Evolutionary conservation across 1,140 invertebrate genomes (phyloP).

Genomic region (Panagrolaimus sp.): DNA sequence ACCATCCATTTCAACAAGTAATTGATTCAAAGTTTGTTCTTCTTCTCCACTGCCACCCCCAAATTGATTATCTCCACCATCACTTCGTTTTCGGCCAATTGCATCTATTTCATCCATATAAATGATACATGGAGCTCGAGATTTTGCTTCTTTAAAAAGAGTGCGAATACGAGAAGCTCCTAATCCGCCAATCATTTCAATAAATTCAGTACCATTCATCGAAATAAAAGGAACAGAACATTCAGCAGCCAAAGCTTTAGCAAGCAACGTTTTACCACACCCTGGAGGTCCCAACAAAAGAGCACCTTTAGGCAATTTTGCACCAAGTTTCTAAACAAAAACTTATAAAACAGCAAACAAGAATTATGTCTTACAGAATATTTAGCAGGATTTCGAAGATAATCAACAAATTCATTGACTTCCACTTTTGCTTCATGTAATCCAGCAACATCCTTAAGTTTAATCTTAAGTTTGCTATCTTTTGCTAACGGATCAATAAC

Average conservation of each 20-base stretch:
- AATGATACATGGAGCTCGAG: slow-evolving; percentile 89
- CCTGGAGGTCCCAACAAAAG: slow-evolving; percentile 76
- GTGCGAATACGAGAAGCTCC: slow-evolving; percentile 84
- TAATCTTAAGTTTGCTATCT: slow-evolving; percentile 72
- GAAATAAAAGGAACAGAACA: slow-evolving; percentile 97
- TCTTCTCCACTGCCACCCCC: slow-evolving; percentile 69
- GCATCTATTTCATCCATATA: slow-evolving; percentile 99
- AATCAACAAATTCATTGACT: slow-evolving; percentile 97
- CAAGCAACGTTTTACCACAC: slow-evolving; percentile 75
- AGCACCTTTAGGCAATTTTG: slow-evolving; percentile 73
- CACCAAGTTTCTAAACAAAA: slow-evolving; percentile 69
- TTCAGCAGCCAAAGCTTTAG: slow-evolving; percentile 97
- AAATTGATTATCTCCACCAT: slow-evolving; percentile 20
- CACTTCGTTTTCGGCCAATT: slow-evolving; percentile 79
- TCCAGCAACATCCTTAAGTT: slow-evolving; percentile 91
- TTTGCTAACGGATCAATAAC: slow-evolving; percentile 75
- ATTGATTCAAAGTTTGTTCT: slow-evolving; percentile 92
- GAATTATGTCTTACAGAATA: slow-evolving; percentile 67
- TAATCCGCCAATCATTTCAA: slow-evolving; percentile 87
- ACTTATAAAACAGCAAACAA: slow-evolving; percentile 1
- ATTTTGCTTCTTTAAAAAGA: slow-evolving; percentile 90
- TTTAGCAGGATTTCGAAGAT: slow-evolving; percentile 81
- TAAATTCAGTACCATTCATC: slow-evolving; percentile 88
- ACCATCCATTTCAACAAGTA: slow-evolving; percentile 97
- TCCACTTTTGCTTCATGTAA: slow-evolving; percentile 91